Base-by-base conservation (phyloP, 2,888 invertebrate genomes). In the Idaea dimidiata region DNA sequence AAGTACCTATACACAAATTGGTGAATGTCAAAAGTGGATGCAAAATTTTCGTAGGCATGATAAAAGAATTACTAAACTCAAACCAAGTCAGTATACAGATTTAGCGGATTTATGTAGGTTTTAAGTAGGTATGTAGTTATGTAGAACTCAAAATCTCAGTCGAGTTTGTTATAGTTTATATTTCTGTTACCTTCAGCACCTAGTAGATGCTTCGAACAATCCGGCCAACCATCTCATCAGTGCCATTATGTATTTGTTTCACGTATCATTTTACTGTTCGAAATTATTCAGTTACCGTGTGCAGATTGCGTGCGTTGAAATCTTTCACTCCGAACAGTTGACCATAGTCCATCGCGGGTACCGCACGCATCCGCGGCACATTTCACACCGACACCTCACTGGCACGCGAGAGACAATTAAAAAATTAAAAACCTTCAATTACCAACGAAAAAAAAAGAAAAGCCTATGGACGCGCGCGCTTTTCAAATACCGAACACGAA, bases 281-380 rank as follows among this genome's bases (percentile, higher is more conserved):
- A 68, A 58, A 68, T 68, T 57, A 43, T 62, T 66, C 65, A 66
- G 65, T 43, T 43, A 64, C 8, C 59, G 58, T 63, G 71, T 64
- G 70, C 65, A 67, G 67, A 64, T 68, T 60, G 67, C 43, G 43
- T 71, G 77, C 73, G 76, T 74, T 69, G 71, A 67, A 72, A 77
- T 75, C 72, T 71, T 75, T 70, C 73, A 66, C 74, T 71, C 66
- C 60, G 63, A 66, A 66, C 87, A 90, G 90, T 91, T 91, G 91
- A 91, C 91, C 91, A 90, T 70, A 78, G 91, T 86, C 91, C 90
- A 87, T 83, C 87, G 81, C 76, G 77, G 74, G 68, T 74, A 75
- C 66, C 76, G 79, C 87, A 87, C 89, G 89, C 82, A 72, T 43
- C 43, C 66, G 72, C 71, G 70, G 62, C 70, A 71, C 62, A 64